Percentiles rank a stretch among this genome's conserved stretches.
Evolutionary conservation across 1,140 invertebrate species (phyloP).

Genomic region (Scaptomyza graminum): DNA sequence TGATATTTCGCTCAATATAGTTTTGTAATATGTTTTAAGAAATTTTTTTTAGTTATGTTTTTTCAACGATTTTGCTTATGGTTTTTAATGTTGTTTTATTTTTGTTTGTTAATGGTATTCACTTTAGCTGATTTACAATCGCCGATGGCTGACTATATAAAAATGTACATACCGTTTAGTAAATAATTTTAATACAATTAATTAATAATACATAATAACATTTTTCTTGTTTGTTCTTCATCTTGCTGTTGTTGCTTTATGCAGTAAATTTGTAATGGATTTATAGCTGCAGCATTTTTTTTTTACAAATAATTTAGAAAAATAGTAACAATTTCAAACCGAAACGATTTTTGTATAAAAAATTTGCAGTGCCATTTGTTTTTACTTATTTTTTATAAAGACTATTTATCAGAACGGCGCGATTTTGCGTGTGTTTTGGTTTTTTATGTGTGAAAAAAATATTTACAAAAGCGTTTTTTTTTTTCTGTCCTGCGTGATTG

Average conservation of each 20-base stretch:
- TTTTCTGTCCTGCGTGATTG: constrained; percentile 4
- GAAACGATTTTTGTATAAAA: constrained; percentile 60
- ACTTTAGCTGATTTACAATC: constrained; percentile 67
- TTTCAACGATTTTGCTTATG: constrained; percentile 60
- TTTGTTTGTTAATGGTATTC: constrained; percentile 50
- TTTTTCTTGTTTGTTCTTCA: constrained; percentile 48
- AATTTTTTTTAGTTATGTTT: constrained; percentile 55
- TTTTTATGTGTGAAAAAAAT: constrained; percentile 59
- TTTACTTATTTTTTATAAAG: constrained; percentile 21
- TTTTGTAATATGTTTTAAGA: constrained; percentile 76
- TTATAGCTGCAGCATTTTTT: constrained; percentile 36
- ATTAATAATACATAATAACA: constrained; percentile 75
- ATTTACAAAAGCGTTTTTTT: constrained; percentile 64
- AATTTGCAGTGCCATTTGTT: constrained; percentile 55
- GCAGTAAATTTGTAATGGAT: constrained; percentile 25
- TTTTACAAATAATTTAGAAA: constrained; percentile 58
- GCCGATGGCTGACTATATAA: constrained; percentile 55
- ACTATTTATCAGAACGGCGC: constrained; percentile 25
- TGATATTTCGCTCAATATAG: constrained; percentile 76
- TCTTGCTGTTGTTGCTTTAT: constrained; percentile 1
- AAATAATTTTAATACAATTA: constrained; percentile 69
- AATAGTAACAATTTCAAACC: constrained; percentile 62
- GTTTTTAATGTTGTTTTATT: constrained; percentile 18
- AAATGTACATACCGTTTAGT: constrained; percentile 71
- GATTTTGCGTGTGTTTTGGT: constrained; percentile 20